A percentile compares a stretch with the other conserved stretches of the same genome.
Conservation (phyloP, 2,113 vertebrate genomes). For the Sorex araneus region DNA sequence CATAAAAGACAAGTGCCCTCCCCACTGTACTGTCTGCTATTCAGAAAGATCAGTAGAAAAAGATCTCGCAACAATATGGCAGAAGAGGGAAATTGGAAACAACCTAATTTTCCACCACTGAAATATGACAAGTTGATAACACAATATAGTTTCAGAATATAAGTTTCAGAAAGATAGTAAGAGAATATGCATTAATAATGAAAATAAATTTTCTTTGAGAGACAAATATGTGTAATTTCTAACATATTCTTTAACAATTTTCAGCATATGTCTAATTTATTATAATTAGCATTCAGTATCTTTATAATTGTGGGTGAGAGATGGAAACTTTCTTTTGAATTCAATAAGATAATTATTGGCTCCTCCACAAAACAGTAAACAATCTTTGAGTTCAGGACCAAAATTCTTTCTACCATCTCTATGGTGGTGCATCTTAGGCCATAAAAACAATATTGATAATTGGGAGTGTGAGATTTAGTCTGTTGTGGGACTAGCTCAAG, state of each 20-base stretch:
- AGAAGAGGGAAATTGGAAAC: neutral
- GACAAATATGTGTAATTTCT: neutral
- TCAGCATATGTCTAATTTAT: neutral
- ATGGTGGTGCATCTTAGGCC: no score
- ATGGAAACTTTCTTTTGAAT: conserved; percentile 17
- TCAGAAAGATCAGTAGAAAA: neutral
- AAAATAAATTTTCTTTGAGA: neutral
- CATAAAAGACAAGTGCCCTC: no score
- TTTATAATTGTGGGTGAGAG: neutral
- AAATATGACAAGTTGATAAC: conserved; percentile 23
- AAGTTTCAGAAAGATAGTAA: neutral
- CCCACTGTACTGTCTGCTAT: no score
- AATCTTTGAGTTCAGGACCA: neutral
- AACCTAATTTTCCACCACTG: neutral
- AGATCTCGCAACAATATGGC: neutral
- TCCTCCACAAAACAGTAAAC: neutral
- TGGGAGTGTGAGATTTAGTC: neutral
- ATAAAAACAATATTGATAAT: neutral
- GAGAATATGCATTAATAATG: neutral
- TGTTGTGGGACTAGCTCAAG: neutral
- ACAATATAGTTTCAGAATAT: neutral
- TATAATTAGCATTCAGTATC: neutral
- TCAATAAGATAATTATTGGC: neutral
- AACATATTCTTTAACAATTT: conserved; percentile 36
- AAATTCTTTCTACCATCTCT: neutral